These are phyloP conservation scores for Petrocephalus microphthalmus DNA, from an alignment of 2,113 vertebrate genomes.

Conservation along the genomic window DNA sequence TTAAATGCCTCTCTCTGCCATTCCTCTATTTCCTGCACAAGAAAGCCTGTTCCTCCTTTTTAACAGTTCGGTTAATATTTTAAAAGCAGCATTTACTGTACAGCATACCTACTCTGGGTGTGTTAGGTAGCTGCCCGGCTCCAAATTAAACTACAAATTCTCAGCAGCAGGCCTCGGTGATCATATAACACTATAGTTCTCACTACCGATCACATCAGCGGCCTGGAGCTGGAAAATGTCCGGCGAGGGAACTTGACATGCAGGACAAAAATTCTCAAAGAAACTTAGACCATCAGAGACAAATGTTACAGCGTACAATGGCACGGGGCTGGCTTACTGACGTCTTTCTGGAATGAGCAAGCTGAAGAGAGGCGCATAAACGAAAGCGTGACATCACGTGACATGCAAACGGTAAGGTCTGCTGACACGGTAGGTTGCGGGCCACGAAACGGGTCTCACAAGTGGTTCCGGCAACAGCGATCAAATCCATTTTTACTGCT, in stretches of 20 bases:
- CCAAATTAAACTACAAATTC: not conserved
- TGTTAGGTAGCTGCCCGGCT: not conserved
- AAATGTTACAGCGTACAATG: not conserved
- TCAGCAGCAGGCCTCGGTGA: not conserved
- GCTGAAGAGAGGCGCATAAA: not conserved
- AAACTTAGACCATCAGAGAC: not conserved
- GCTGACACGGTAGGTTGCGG: not conserved
- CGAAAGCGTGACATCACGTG: not conserved
- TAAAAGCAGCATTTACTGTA: not conserved
- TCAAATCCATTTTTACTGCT: conserved; percentile 8
- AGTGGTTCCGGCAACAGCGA: not conserved
- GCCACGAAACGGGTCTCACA: not conserved
- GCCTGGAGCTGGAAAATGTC: not conserved
- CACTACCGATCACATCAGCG: not conserved
- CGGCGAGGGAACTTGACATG: not conserved
- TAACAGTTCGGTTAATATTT: not conserved
- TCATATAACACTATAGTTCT: not conserved
- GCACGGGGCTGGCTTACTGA: not conserved
- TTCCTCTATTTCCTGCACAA: not conserved
- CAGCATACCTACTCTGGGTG: not conserved
- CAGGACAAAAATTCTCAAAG: not conserved
- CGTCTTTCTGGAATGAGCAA: not conserved
- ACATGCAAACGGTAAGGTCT: not conserved
- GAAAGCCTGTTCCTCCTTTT: not conserved
- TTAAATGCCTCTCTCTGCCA: not conserved